phyloP scores from a whole-genome alignment of 2,113 vertebrate genomes.

The Rhagologus leucostigma region DNA sequence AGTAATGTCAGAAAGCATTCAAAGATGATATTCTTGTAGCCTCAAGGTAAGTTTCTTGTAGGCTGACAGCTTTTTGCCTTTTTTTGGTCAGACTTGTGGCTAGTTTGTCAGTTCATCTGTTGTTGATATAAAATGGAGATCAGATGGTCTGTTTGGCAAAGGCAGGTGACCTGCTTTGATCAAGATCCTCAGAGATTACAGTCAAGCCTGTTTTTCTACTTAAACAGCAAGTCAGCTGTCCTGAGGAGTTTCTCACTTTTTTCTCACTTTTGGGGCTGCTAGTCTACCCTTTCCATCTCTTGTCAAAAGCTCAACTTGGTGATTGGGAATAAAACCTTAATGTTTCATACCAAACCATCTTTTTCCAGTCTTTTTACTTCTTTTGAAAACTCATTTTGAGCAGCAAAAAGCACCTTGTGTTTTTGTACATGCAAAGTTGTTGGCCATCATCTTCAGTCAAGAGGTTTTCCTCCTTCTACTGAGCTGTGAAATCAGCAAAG shows the following conservation, averaged over 20 bases:
- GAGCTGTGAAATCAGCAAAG: background rate
- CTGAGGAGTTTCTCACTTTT: constrained; percentile 4
- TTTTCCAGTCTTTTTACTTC: background rate
- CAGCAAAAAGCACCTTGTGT: background rate
- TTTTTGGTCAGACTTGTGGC: background rate
- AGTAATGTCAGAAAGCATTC: background rate
- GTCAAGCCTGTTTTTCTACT: background rate
- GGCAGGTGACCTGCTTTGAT: constrained; percentile 41
- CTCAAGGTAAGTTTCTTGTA: background rate
- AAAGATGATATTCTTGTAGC: background rate
- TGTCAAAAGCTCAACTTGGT: background rate
- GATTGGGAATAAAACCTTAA: background rate
- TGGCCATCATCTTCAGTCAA: background rate
- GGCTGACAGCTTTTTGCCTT: constrained; percentile 24
- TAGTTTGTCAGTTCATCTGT: background rate
- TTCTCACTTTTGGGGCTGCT: background rate
- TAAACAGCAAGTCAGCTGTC: background rate
- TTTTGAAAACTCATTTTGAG: background rate
- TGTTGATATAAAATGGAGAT: constrained; percentile 14
- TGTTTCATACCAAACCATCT: background rate
- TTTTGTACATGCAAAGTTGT: background rate
- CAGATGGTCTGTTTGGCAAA: constrained; percentile 20
- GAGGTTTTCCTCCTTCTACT: background rate
- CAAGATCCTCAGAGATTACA: background rate
- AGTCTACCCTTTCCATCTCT: background rate